Base-by-base conservation (phyloP, 2,888 invertebrate genomes). In the Apomyelois bistriatella region DNA sequence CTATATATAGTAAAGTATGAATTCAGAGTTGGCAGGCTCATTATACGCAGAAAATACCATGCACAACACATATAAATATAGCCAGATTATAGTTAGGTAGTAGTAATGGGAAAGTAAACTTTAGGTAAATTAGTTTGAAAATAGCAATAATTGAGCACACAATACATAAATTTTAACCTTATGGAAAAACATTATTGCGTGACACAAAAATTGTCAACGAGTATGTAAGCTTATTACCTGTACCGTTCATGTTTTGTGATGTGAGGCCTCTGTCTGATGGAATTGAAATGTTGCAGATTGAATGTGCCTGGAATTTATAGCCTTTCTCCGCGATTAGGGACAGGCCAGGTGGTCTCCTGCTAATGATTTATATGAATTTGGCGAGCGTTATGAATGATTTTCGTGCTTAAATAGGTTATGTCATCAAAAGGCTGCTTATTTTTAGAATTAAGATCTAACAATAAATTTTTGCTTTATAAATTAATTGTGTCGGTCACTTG, bases 211-310 rank as follows among this genome's bases (percentile, higher is more conserved):
- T 32, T 40, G 16, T 15, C 13, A 16, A 16, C n/a, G n/a, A n/a
- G n/a, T n/a, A n/a, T n/a, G 15, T 38, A 15, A 10, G n/a, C n/a
- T n/a, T 32, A 40, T 40, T 38, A 38, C 13, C 40, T 40, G 40
- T 16, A 40, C 13, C 3, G 10, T 40, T 10, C 10, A 40, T 40
- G 40, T 40, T 40, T 40, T 40, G 10, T 12, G 8, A 8, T 2
- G 52, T 65, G 56, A 60, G 62, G 59, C 63, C 64, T 66, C 67
- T 68, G 68, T 69, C 64, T 68, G 68, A 70, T 74, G 69, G 64
- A 68, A 80, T 76, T 75, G 76, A 77, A 77, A 73, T 72, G 74
- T 60, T 60, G 57, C 62, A 62, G 65, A 64, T 67, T 56, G 55
- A 55, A 62, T 56, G 58, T 58, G 47, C 32, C 56, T 50, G 22